A percentile compares a stretch with the other conserved stretches of the same genome.
These are phyloP conservation scores for Protobothrops flavoviridis DNA, from an alignment of 2,113 vertebrate genomes.

Conservation along the genomic window DNA sequence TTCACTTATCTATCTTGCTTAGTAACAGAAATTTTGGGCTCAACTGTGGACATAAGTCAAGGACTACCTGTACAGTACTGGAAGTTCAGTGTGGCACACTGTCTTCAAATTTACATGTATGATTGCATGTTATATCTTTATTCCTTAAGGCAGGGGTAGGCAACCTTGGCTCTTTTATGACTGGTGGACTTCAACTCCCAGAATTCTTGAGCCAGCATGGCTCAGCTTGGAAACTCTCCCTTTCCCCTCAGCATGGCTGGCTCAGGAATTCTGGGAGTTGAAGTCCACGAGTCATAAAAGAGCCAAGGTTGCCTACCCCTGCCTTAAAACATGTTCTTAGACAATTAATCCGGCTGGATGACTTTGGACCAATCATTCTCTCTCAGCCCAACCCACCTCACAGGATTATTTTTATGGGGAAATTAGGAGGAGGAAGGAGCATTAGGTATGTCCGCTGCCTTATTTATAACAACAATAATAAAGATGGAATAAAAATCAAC, in stretches of 20 bases:
- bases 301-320: too few relatives aligned
- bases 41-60: background rate
- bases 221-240: too few relatives aligned
- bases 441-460: background rate
- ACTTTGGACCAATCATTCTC: background rate
- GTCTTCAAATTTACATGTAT: background rate
- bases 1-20: background rate
- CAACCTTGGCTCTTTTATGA: too few relatives aligned
- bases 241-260: too few relatives aligned
- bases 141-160: background rate
- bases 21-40: background rate
- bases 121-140: background rate
- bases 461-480: background rate
- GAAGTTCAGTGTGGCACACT: background rate
- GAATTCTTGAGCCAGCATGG: too few relatives aligned
- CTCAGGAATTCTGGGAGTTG: too few relatives aligned
- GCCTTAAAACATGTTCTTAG: background rate
- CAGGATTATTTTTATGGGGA: background rate
- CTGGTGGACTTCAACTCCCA: too few relatives aligned
- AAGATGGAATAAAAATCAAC: background rate
- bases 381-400: background rate
- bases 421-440: background rate
- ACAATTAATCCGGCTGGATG: background rate
- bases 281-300: too few relatives aligned
- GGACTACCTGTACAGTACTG: background rate